These are phyloP conservation scores for Emys orbicularis DNA, from an alignment of 2,797 vertebrate genomes.

Conservation along the genomic window DNA sequence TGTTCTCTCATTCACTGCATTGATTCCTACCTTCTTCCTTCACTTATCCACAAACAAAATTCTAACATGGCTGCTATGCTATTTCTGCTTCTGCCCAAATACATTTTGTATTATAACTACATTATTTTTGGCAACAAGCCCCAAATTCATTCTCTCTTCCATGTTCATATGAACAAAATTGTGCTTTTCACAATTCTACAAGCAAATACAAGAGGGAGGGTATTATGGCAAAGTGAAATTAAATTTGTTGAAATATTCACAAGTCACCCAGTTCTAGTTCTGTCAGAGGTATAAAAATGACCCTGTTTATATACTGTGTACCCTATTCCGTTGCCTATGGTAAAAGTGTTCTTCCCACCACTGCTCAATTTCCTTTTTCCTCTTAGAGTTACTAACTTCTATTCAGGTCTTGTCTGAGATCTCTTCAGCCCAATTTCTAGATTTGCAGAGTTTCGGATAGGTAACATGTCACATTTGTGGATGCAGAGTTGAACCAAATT, in stretches of 20 bases:
- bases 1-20: background rate
- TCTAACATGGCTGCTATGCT: background rate
- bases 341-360: accelerated
- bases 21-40: background rate
- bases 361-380: background rate
- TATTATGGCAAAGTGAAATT: background rate
- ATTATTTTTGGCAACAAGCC: background rate
- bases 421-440: background rate
- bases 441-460: background rate
- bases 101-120: background rate
- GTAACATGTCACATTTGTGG: background rate
- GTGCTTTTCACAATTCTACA: background rate
- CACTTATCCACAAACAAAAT: background rate
- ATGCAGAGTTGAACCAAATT: background rate
- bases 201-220: background rate
- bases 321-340: background rate
- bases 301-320: background rate
- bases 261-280: background rate
- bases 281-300: background rate
- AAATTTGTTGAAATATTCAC: background rate
- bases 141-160: background rate
- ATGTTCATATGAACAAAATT: background rate
- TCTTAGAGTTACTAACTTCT: background rate
- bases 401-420: accelerated
- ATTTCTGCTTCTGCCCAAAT: background rate